phyloP scores from a whole-genome alignment of 2,888 invertebrate species.

The Nymphalis polychloros region DNA sequence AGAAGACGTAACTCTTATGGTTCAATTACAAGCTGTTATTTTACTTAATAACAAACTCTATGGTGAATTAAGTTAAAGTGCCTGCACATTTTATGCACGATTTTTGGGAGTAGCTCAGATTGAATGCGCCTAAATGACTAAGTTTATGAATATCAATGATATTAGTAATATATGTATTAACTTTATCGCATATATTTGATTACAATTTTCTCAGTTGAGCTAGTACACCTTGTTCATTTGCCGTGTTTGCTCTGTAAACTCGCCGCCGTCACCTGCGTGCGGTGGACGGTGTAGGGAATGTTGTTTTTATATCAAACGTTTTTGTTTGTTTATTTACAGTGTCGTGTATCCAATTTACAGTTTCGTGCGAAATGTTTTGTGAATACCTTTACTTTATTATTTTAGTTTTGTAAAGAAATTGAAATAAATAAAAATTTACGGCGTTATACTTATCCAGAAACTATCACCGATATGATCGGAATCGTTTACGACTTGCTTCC shows the following conservation, averaged over 20 bases:
- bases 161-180: background rate
- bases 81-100: too few relatives aligned
- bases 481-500: conserved; percentile 15
- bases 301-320: conserved; percentile 16
- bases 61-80: too few relatives aligned
- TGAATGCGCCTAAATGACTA: too few relatives aligned
- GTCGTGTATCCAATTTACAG: conserved; percentile 6
- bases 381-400: background rate
- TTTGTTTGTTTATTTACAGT: background rate
- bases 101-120: too few relatives aligned
- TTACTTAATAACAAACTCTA: too few relatives aligned
- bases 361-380: background rate
- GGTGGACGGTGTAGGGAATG: background rate
- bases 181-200: conserved; percentile 4
- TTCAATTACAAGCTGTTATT: too few relatives aligned
- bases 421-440: background rate
- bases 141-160: background rate
- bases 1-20: too few relatives aligned
- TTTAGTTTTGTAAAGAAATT: background rate
- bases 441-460: background rate
- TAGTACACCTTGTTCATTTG: conserved; percentile 20
- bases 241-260: conserved; percentile 8
- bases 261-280: conserved; percentile 12
- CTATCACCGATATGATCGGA: background rate
- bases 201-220: conserved; percentile 1